Conservation (phyloP, 1,140 invertebrate species). For the Galendromus occidentalis region DNA sequence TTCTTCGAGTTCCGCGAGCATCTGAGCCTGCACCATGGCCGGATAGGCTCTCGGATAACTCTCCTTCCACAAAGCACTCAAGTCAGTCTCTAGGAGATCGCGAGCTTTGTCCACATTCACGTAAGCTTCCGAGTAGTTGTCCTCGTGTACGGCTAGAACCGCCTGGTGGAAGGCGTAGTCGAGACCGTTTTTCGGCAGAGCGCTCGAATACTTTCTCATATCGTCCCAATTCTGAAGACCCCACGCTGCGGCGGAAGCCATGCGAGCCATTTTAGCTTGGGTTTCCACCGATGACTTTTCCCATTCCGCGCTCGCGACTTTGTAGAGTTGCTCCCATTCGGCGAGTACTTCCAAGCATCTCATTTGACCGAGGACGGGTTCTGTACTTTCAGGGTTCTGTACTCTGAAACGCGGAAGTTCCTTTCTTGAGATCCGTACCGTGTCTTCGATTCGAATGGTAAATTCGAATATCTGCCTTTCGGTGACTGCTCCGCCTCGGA, state of each 20-base stretch:
- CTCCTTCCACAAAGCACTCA: constrained; percentile 93
- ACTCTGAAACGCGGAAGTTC: constrained; percentile 14
- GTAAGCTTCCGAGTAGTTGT: constrained; percentile 48
- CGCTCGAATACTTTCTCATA: constrained; percentile 66
- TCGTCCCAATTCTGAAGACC: constrained; percentile 61
- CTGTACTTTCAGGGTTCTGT: constrained; percentile 41
- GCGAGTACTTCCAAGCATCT: constrained; percentile 88
- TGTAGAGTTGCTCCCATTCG: constrained; percentile 76
- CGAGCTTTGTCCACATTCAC: constrained; percentile 63
- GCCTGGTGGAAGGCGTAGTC: constrained; percentile 90
- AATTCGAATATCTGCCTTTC: too few species aligned
- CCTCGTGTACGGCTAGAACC: constrained; percentile 72
- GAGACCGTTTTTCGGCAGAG: constrained; percentile 66
- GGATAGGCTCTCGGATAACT: constrained; percentile 94
- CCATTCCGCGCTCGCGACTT: constrained; percentile 55
- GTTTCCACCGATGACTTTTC: constrained; percentile 35
- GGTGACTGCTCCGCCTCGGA: not conserved
- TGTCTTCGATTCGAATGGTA: too few species aligned
- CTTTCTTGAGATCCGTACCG: not conserved
- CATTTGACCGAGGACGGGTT: constrained; percentile 77
- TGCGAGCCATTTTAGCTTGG: constrained; percentile 58
- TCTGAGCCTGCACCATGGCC: constrained; percentile 89
- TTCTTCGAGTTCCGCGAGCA: constrained; percentile 89
- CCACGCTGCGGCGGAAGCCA: constrained; percentile 87
- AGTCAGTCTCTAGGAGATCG: constrained; percentile 80